A percentile compares a stretch with the other conserved stretches of the same genome.
Conservation (phyloP, 2,888 invertebrate species). For the Notodonta dromedarius region DNA sequence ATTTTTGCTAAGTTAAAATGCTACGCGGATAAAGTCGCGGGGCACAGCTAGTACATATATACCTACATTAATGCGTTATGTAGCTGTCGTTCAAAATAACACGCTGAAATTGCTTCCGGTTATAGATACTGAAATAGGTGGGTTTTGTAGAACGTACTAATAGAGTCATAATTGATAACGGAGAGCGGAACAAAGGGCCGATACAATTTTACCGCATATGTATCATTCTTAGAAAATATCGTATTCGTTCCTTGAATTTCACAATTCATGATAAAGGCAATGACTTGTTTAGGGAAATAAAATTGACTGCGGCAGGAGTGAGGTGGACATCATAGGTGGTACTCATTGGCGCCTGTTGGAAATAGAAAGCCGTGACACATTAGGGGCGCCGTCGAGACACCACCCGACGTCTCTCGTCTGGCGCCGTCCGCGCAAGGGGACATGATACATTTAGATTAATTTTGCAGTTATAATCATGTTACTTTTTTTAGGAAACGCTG, state of each 20-base stretch:
- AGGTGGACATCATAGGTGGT: conserved; percentile 52
- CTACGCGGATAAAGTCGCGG: no score
- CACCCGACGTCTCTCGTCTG: conserved; percentile 33
- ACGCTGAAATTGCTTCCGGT: neutral
- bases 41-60: no score
- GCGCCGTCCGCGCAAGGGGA: conserved; percentile 42
- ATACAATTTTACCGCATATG: conserved; percentile 10
- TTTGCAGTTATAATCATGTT: conserved; percentile 30
- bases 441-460: conserved; percentile 37
- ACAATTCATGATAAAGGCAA: neutral
- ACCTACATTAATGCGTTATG: no score
- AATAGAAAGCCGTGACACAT: conserved; percentile 78
- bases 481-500: conserved; percentile 1
- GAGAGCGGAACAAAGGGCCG: conserved; percentile 17
- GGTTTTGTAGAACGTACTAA: neutral
- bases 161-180: conserved; percentile 1
- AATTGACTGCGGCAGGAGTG: conserved; percentile 31
- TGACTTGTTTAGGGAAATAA: conserved; percentile 15
- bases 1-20: no score
- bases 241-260: conserved; percentile 4
- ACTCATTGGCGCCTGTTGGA: conserved; percentile 65
- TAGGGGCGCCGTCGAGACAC: conserved; percentile 52
- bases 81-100: neutral
- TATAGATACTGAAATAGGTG: neutral
- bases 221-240: conserved; percentile 1